Percentiles rank a stretch among this genome's conserved stretches.
Evolutionary conservation across 2,888 invertebrate species (phyloP).

Genomic region (Petrolisthes cinctipes): DNA sequence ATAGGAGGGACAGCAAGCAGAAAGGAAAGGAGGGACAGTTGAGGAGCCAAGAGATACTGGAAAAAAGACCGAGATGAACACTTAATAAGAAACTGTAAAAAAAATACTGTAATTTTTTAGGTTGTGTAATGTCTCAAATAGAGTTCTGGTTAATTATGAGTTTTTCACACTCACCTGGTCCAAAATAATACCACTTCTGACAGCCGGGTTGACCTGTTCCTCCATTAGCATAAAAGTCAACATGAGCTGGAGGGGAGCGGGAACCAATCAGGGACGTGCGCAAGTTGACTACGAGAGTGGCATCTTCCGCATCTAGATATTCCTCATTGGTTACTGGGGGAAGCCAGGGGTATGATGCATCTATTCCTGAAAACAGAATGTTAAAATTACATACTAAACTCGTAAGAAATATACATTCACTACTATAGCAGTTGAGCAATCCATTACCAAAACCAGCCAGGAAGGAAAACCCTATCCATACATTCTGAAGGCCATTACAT

Average conservation of each 20-base stretch:
- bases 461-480: no score
- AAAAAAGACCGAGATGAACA: no score
- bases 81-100: not conserved
- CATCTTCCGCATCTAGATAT: slow-evolving; percentile 39
- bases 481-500: no score
- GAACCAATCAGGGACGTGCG: slow-evolving; percentile 33
- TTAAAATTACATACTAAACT: no score
- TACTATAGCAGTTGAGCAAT: no score
- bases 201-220: slow-evolving; percentile 40
- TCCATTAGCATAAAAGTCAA: slow-evolving; percentile 37
- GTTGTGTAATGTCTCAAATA: not conserved
- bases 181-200: slow-evolving; percentile 13
- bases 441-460: no score
- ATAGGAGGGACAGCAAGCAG: no score
- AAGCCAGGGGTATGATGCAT: slow-evolving; percentile 45
- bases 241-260: slow-evolving; percentile 37
- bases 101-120: not conserved
- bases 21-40: no score
- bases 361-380: slow-evolving; percentile 17
- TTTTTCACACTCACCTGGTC: slow-evolving; percentile 6
- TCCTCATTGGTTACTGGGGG: slow-evolving; percentile 28
- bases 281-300: slow-evolving; percentile 31
- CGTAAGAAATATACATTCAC: no score
- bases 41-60: no score
- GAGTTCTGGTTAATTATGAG: not conserved